Conservation (phyloP, 1,140 invertebrate species). For the Drosophila virilis region DNA sequence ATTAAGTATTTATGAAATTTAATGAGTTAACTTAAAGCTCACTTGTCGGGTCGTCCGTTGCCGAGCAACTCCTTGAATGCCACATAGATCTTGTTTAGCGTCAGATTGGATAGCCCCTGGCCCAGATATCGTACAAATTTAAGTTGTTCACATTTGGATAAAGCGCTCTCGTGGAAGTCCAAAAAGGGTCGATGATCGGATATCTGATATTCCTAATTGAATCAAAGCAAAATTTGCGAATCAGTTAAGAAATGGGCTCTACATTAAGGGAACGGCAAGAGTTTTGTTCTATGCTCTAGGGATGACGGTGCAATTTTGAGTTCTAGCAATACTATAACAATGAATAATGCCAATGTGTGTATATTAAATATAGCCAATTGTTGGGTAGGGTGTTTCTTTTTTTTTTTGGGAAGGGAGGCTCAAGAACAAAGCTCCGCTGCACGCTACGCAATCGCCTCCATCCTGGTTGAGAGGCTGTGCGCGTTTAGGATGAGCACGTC, state of each 20-base stretch:
- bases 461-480: background rate
- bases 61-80: slow-evolving; percentile 78
- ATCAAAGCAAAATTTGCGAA: slow-evolving; percentile 11
- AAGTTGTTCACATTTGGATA: slow-evolving; percentile 84
- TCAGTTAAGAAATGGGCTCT: slow-evolving; percentile 13
- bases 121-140: slow-evolving; percentile 84
- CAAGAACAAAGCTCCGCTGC: slow-evolving; percentile 74
- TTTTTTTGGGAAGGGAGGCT: background rate
- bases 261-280: slow-evolving; percentile 46
- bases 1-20: background rate
- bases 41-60: slow-evolving; percentile 76
- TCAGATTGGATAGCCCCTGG: slow-evolving; percentile 84
- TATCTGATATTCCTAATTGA: slow-evolving; percentile 83
- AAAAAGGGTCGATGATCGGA: slow-evolving; percentile 84
- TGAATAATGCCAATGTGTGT: slow-evolving; percentile 56
- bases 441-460: slow-evolving; percentile 36
- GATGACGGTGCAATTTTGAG: slow-evolving; percentile 70
- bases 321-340: slow-evolving; percentile 10
- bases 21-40: slow-evolving; percentile 21
- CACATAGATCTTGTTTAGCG: slow-evolving; percentile 83
- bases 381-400: background rate
- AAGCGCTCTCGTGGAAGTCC: slow-evolving; percentile 84
- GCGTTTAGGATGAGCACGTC: slow-evolving; percentile 26
- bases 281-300: slow-evolving; percentile 69
- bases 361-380: slow-evolving; percentile 35